phyloP scores from a whole-genome alignment of 2,113 vertebrate genomes.

The Carassius auratus region DNA sequence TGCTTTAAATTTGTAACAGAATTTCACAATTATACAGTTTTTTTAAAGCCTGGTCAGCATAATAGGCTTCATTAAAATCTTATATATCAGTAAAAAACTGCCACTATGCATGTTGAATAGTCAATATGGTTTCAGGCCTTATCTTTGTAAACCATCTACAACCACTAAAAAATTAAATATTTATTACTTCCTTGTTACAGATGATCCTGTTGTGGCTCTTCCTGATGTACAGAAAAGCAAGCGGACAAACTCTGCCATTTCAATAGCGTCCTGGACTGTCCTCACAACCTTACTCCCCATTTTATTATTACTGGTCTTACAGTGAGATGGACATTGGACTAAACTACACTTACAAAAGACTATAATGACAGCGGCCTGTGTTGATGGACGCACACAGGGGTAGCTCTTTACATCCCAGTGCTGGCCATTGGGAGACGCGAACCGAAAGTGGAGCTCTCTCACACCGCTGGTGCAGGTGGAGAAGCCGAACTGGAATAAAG shows the following conservation, averaged over 20 bases:
- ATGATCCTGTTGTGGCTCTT: slow-evolving; percentile 77
- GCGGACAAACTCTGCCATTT: slow-evolving; percentile 73
- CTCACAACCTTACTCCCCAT: slow-evolving; percentile 77
- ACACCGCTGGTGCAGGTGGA: not conserved
- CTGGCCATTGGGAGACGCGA: slow-evolving; percentile 69
- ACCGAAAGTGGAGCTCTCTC: slow-evolving; percentile 27
- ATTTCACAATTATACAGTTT: too few species aligned
- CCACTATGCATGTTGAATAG: too few species aligned
- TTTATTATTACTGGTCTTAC: slow-evolving; percentile 73
- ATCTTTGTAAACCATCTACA: not conserved
- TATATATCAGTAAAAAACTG: too few species aligned
- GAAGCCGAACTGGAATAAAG: not conserved
- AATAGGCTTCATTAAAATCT: too few species aligned
- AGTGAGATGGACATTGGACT: slow-evolving; percentile 60
- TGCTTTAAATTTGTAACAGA: too few species aligned
- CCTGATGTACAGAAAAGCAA: slow-evolving; percentile 82
- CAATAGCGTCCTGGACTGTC: slow-evolving; percentile 61
- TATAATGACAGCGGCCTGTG: slow-evolving; percentile 69
- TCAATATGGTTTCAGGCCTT: too few species aligned
- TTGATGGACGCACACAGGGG: slow-evolving; percentile 66
- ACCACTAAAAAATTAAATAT: slow-evolving; percentile 13
- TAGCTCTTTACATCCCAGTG: slow-evolving; percentile 67
- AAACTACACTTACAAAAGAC: slow-evolving; percentile 50
- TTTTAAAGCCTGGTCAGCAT: too few species aligned
- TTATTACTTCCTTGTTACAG: slow-evolving; percentile 66